Evolutionary conservation across 2,113 vertebrate genomes (phyloP), one percentile per base, ranked within the genome.

Genomic region (Corydoras sp.): DNA sequence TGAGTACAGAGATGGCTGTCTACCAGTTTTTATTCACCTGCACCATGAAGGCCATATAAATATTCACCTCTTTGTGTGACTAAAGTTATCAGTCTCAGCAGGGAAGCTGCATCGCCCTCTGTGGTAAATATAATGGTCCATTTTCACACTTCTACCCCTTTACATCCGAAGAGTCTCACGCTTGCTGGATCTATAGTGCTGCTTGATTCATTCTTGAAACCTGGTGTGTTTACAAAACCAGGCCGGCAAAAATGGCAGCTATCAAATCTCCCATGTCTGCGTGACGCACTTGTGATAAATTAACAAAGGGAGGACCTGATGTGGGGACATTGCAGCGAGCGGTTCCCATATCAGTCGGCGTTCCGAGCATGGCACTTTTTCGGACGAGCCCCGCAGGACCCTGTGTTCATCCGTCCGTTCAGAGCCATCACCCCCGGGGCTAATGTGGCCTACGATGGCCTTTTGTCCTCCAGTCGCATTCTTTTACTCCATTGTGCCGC

Each of bases 261-360:
- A 75, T 77, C 80, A 72, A 82, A 88, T 74, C 24, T 60, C 65
- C 77, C 79, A 65, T 15, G 56, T 66, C 76, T 72, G 76, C 81
- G 82, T 84, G 81, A 81, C 85, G 84, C 64, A 76, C 62, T 51
- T 66, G 24, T 62, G 82, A 85, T 85, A 82, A 85, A 86, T 86
- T 61, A 72, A 69, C 68, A 76, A 79, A 74, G 71, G 32, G 32
- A 32, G 12, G 3, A 49, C n/a, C 29, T 61, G 69, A 71, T 85
- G 86, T 81, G 83, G 79, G 69, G 77, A 79, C 83, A 81, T 84
- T 82, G 86, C 84, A 88, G 87, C 89, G 90, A 92, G 90, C 85
- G 90, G 94, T 97, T 97, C 94, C 94, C 95, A 98, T 95, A 95
- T 96, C 95, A 95, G 95, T 96, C 93, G 95, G 89, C 89, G 87